These are phyloP conservation scores for Apis laboriosa DNA, from an alignment of 1,140 invertebrate species.

Conservation along the genomic window DNA sequence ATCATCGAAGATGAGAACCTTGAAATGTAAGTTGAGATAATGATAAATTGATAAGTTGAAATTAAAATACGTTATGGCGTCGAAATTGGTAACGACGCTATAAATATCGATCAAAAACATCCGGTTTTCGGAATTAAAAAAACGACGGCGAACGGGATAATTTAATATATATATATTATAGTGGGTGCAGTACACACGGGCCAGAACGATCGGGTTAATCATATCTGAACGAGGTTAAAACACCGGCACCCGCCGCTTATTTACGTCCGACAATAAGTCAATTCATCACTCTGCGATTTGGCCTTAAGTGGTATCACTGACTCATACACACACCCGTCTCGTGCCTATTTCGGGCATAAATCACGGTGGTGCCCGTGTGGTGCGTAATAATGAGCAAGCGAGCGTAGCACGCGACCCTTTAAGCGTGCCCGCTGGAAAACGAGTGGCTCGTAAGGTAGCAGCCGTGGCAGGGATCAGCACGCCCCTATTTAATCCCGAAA, in stretches of 20 bases:
- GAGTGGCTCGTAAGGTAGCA: slow-evolving; percentile 34
- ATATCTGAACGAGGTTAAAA: slow-evolving; percentile 34
- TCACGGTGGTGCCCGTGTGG: slow-evolving; percentile 38
- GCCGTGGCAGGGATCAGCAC: slow-evolving; percentile 11
- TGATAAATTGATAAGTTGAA: too few species aligned
- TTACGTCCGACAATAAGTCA: slow-evolving; percentile 43
- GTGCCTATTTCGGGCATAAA: slow-evolving; percentile 58
- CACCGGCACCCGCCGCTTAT: slow-evolving; percentile 41
- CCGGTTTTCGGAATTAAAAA: background rate
- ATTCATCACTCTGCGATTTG: slow-evolving; percentile 43
- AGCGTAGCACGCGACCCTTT: slow-evolving; percentile 51
- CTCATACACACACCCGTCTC: slow-evolving; percentile 46
- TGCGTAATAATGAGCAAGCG: slow-evolving; percentile 59
- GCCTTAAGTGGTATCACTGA: slow-evolving; percentile 52
- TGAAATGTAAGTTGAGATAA: too few species aligned
- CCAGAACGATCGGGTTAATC: slow-evolving; percentile 28
- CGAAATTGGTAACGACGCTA: too few species aligned
- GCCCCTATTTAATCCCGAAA: slow-evolving; percentile 1
- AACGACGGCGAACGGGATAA: background rate
- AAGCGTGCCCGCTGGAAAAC: slow-evolving; percentile 26
- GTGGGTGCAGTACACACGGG: background rate
- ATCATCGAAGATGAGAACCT: too few species aligned
- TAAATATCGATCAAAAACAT: background rate
- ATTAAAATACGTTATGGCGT: too few species aligned
- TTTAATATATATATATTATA: slow-evolving; percentile 7